Percentiles rank a stretch among this genome's conserved stretches.
Evolutionary conservation across 53 echinoderm and acorn worm genomes (phyloP).

Genomic region (Temnopleurus reevesii): DNA sequence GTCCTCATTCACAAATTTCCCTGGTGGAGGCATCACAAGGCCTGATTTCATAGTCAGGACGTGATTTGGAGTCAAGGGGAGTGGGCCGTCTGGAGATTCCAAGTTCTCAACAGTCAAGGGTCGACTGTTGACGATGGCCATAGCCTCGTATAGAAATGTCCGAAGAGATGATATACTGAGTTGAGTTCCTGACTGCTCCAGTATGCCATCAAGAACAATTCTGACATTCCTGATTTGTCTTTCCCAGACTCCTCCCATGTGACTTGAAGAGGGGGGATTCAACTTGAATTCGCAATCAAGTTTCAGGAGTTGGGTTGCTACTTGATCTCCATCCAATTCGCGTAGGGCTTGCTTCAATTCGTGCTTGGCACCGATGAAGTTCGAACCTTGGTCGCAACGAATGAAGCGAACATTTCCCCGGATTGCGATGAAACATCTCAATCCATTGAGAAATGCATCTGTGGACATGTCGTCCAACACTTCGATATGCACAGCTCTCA

Average conservation of each 20-base stretch:
- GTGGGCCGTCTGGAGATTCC: slow-evolving; percentile 11
- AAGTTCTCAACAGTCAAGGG: slow-evolving; percentile 36
- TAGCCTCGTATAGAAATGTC: slow-evolving; percentile 50
- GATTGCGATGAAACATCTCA: slow-evolving; percentile 30
- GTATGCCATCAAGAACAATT: background rate
- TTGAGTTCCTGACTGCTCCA: background rate
- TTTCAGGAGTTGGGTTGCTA: slow-evolving; percentile 31
- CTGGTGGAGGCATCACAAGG: slow-evolving; percentile 54
- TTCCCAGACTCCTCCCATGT: slow-evolving; percentile 61
- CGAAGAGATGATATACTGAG: slow-evolving; percentile 51
- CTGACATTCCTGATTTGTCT: slow-evolving; percentile 36
- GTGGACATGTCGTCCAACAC: slow-evolving; percentile 49
- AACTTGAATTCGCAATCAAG: slow-evolving; percentile 59
- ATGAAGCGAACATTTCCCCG: slow-evolving; percentile 14
- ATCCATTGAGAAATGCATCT: slow-evolving; percentile 38
- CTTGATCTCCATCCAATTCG: background rate
- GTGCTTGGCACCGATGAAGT: slow-evolving; percentile 73
- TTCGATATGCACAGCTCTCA: slow-evolving; percentile 54
- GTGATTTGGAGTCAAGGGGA: slow-evolving; percentile 43
- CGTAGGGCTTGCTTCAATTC: too few species aligned
- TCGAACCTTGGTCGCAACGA: slow-evolving; percentile 59
- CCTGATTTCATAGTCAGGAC: slow-evolving; percentile 36
- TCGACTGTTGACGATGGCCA: slow-evolving; percentile 44
- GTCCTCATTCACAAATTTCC: slow-evolving; percentile 18
- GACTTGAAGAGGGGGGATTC: slow-evolving; percentile 63